Conservation (phyloP, 1,140 invertebrate species). For the Pseudomyrmex sp. region DNA sequence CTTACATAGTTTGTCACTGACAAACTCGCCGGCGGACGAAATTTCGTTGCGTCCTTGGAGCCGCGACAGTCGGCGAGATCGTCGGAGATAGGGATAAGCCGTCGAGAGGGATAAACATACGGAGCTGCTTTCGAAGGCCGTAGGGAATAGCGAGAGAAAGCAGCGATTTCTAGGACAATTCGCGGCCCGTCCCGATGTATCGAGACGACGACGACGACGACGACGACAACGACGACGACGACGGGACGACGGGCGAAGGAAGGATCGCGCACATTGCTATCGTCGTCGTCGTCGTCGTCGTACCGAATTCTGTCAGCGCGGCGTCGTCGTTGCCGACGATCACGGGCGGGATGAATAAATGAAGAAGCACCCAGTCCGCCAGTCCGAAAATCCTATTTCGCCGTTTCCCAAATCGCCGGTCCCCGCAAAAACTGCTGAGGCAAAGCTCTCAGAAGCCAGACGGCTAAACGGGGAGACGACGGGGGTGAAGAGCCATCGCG, state of each 20-base stretch:
- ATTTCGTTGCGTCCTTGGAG: constrained; percentile 56
- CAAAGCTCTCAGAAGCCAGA: constrained; percentile 36
- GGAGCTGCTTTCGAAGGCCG: constrained; percentile 12
- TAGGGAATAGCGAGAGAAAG: constrained; percentile 38
- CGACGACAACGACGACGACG: no score
- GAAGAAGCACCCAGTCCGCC: constrained; percentile 41
- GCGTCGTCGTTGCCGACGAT: constrained; percentile 53
- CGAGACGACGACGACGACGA: constrained; percentile 13
- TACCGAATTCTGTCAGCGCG: constrained; percentile 24
- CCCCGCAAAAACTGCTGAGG: constrained; percentile 52
- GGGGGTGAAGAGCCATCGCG: background rate
- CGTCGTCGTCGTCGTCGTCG: no score
- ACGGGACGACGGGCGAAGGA: background rate
- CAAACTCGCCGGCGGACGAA: constrained; percentile 56
- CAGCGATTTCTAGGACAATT: constrained; percentile 52
- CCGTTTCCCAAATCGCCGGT: constrained; percentile 52
- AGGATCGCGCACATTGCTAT: constrained; percentile 20
- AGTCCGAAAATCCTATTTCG: constrained; percentile 29
- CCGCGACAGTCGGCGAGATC: constrained; percentile 50
- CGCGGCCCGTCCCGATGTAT: constrained; percentile 52
- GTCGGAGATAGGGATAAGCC: constrained; percentile 52
- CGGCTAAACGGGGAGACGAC: constrained; percentile 37
- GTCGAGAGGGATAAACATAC: constrained; percentile 38
- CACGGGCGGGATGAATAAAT: constrained; percentile 58
- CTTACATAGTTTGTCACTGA: constrained; percentile 59